These are phyloP conservation scores for Diloba caeruleocephala DNA, from an alignment of 2,888 invertebrate species.

Conservation along the genomic window DNA sequence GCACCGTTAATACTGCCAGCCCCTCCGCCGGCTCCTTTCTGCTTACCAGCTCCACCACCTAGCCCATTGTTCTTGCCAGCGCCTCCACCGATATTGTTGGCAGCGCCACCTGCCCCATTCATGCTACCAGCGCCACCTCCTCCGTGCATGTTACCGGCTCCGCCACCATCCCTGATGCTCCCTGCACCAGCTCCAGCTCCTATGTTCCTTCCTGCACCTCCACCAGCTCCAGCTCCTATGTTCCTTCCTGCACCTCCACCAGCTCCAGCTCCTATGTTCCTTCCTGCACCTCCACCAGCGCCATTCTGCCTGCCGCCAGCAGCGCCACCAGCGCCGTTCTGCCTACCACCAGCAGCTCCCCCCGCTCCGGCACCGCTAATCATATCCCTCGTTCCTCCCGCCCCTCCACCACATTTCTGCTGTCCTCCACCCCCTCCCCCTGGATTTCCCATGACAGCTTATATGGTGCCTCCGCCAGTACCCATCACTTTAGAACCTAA, in stretches of 20 bases:
- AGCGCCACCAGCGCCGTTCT: conserved; percentile 36
- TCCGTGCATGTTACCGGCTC: conserved; percentile 24
- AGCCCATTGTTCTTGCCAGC: conserved; percentile 44
- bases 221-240: conserved; percentile 30
- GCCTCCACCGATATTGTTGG: conserved; percentile 33
- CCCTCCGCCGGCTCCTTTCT: conserved; percentile 54
- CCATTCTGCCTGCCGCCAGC: conserved; percentile 49
- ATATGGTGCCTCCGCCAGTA: conserved; percentile 75
- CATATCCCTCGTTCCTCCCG: conserved; percentile 69
- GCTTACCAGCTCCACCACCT: conserved; percentile 51
- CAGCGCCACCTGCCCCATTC: conserved; percentile 44
- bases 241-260: conserved; percentile 33
- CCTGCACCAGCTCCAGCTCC: conserved; percentile 37
- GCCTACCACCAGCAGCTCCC: conserved; percentile 49
- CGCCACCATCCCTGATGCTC: conserved; percentile 42
- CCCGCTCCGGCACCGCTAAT: conserved; percentile 65
- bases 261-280: conserved; percentile 24
- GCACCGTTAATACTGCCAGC: conserved; percentile 39
- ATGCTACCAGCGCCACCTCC: conserved; percentile 33
- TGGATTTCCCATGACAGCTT: conserved; percentile 79
- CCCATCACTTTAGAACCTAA: conserved; percentile 79
- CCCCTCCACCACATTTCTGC: conserved; percentile 58
- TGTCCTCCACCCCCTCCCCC: conserved; percentile 60
- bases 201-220: conserved; percentile 25
- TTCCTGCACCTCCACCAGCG: conserved; percentile 36